These are phyloP conservation scores for Acleris holmiana DNA, from an alignment of 2,888 invertebrate genomes.

Conservation along the genomic window DNA sequence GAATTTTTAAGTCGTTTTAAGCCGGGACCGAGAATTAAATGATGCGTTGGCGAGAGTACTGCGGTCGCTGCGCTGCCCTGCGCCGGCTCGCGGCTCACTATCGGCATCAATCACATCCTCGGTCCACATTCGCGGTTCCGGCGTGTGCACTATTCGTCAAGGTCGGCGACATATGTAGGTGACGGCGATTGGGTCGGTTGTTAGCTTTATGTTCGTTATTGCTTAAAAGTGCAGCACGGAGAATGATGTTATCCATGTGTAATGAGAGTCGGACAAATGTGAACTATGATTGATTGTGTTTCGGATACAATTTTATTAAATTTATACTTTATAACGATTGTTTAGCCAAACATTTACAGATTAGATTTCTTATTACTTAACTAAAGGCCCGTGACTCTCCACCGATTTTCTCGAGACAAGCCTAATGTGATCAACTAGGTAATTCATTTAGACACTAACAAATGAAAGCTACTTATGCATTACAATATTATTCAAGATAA, in stretches of 20 bases:
- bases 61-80: not conserved
- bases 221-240: constrained; percentile 27
- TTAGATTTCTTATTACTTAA: too few species aligned
- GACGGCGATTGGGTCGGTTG: constrained; percentile 51
- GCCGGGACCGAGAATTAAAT: constrained; percentile 52
- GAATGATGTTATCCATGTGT: constrained; percentile 20
- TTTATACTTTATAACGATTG: not conserved
- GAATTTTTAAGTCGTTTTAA: constrained; percentile 81
- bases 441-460: too few species aligned
- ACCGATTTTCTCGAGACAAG: too few species aligned
- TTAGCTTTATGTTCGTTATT: constrained; percentile 37
- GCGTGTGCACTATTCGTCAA: constrained; percentile 65
- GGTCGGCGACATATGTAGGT: constrained; percentile 69
- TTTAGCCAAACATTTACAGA: not conserved
- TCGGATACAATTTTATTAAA: not conserved
- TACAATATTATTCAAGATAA: too few species aligned
- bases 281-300: constrained; percentile 9
- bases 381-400: too few species aligned
- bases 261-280: not conserved
- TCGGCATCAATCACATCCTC: constrained; percentile 62
- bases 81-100: constrained; percentile 20
- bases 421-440: too few species aligned
- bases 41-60: constrained; percentile 50
- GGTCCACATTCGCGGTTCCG: constrained; percentile 49
- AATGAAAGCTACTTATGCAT: too few species aligned